Evolutionary conservation across 2,888 invertebrate genomes (phyloP).

Genomic region (Trilocha varians): DNA sequence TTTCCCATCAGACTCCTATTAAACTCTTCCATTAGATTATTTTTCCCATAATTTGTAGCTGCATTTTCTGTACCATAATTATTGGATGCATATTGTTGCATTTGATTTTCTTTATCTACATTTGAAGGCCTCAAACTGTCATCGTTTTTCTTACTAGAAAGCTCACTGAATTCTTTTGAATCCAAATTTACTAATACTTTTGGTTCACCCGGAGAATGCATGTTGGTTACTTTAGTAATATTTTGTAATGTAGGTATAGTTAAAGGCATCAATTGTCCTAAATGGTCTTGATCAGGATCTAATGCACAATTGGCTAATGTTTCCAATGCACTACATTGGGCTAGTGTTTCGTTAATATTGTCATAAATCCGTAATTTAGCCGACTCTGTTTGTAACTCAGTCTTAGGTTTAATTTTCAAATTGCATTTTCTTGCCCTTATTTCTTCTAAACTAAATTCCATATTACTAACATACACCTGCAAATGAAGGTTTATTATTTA

Average conservation of each 20-base stretch:
- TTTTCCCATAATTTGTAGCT: constrained; percentile 41
- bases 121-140: constrained; percentile 34
- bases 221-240: constrained; percentile 60
- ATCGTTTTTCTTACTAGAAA: constrained; percentile 43
- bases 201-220: constrained; percentile 66
- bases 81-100: constrained; percentile 23
- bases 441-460: constrained; percentile 86
- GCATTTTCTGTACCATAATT: constrained; percentile 40
- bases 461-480: constrained; percentile 67
- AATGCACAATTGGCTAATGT: constrained; percentile 66
- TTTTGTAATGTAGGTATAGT: constrained; percentile 60
- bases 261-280: constrained; percentile 60
- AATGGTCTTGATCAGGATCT: constrained; percentile 59
- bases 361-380: constrained; percentile 34
- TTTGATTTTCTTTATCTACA: constrained; percentile 50
- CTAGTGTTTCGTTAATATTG: constrained; percentile 54
- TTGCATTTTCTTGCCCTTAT: constrained; percentile 76
- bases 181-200: constrained; percentile 63
- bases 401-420: constrained; percentile 42
- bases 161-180: constrained; percentile 62
- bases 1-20: constrained; percentile 66
- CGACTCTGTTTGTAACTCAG: constrained; percentile 32
- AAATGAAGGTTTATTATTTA: constrained; percentile 9
- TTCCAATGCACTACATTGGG: constrained; percentile 64
- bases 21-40: constrained; percentile 63